Base-by-base conservation (phyloP, 2,888 invertebrate species). In the Quadriops clusia region DNA sequence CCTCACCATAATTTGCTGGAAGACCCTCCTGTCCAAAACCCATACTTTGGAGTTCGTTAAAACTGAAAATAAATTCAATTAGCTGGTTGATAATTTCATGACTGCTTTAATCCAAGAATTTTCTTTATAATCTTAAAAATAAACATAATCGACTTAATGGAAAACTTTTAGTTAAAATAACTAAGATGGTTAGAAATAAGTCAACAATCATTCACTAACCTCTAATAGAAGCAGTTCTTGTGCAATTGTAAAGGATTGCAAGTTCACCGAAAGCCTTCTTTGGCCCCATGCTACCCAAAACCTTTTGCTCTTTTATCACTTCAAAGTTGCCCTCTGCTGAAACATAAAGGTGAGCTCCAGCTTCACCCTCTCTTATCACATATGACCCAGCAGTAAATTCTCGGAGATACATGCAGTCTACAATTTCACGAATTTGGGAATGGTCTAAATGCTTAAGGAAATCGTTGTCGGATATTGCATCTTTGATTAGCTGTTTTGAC, bases 181-280 rank as follows among this genome's bases (percentile, higher is more conserved):
- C 28, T 26, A 8, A 26, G 11, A 8, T 6, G 6, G 26, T n/a
- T 13, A 7, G n/a, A 28, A 6, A 8, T 6, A 7, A 7, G 16
- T 28, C 10, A 23, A 22, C 20, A 15, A 25, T 17, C 18, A 11
- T 20, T 10, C n/a, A n/a, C 30, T 36, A 48, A 72, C 72, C 72
- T 63, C 65, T 56, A 25, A 77, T 72, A 2, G 74, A 72, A 2
- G 77, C 77, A 3, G 77, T 77, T 38, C 77, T 56, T 7, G 74
- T 76, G 53, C 79, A 80, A 55, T 80, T 79, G 58, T 81, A 81
- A 3, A 81, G 60, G 41, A 81, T 71, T n/a, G 79, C 79, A 29
- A 80, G 56, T 53, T 80, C 79, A 9, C 79, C 78, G 64, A 79
- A 53, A 52, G 76, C 61, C 64, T 71, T 66, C 4, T 78, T 78